Conservation (phyloP, 1,140 invertebrate genomes). For the Calephelis nemesis region DNA sequence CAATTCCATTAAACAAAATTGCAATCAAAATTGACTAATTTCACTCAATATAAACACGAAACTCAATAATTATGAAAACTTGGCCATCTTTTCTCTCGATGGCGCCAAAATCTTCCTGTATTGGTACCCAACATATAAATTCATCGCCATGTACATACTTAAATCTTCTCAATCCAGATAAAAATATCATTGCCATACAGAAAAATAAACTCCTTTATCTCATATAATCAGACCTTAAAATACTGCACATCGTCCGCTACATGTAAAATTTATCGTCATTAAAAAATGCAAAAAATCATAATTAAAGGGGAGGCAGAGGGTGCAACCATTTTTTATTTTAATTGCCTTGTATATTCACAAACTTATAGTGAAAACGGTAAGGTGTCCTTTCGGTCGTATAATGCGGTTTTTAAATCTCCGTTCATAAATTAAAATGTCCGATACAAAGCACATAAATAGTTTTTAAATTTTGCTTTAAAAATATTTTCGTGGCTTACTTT, state of each 20-base stretch:
- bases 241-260: constrained; percentile 36
- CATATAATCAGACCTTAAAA: constrained; percentile 21
- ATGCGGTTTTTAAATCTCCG: constrained; percentile 33
- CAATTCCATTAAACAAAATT: too few relatives aligned
- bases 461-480: constrained; percentile 26
- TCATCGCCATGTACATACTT: too few relatives aligned
- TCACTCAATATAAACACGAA: too few relatives aligned
- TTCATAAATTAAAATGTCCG: constrained; percentile 25
- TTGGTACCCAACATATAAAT: too few relatives aligned
- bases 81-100: neutral
- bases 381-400: constrained; percentile 38
- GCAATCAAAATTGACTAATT: too few relatives aligned
- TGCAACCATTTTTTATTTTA: constrained; percentile 74
- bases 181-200: neutral
- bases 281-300: constrained; percentile 75
- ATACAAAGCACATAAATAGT: constrained; percentile 23
- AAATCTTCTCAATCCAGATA: neutral
- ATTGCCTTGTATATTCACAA: constrained; percentile 75
- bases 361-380: constrained; percentile 53
- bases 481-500: constrained; percentile 18
- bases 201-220: neutral
- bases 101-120: too few relatives aligned
- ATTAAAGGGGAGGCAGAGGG: constrained; percentile 70
- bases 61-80: too few relatives aligned
- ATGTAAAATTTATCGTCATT: constrained; percentile 67